A percentile compares a stretch with the other conserved stretches of the same genome.
phyloP scores from a whole-genome alignment of 2,888 invertebrate species.

The Julus scanicus region DNA sequence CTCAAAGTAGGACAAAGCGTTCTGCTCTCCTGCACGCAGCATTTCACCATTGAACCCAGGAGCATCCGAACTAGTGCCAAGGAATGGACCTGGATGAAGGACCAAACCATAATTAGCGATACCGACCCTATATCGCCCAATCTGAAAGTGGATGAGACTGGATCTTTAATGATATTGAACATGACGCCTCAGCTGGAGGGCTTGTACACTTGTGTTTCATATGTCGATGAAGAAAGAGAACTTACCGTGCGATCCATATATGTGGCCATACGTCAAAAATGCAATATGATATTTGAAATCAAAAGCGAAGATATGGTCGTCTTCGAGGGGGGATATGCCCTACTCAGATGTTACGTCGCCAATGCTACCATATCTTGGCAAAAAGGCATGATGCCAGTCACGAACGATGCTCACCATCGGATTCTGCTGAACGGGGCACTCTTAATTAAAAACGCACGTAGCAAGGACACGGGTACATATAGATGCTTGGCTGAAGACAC shows the following conservation, averaged over 20 bases:
- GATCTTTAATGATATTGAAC: constrained; percentile 40
- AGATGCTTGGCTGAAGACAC: neutral
- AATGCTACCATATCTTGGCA: constrained; percentile 46
- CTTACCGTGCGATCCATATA: constrained; percentile 47
- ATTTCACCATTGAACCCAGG: constrained; percentile 53
- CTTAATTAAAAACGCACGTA: constrained; percentile 39
- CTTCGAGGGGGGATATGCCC: constrained; percentile 48
- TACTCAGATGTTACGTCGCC: constrained; percentile 48
- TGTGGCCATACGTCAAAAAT: constrained; percentile 31
- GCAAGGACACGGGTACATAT: constrained; percentile 46
- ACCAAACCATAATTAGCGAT: constrained; percentile 37
- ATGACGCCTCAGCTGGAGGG: constrained; percentile 50
- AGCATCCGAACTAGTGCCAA: constrained; percentile 13
- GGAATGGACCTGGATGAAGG: constrained; percentile 54
- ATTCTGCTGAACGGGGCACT: constrained; percentile 48
- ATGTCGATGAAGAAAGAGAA: neutral
- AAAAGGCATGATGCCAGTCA: constrained; percentile 10
- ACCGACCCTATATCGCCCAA: neutral
- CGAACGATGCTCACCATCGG: constrained; percentile 25
- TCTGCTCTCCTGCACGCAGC: constrained; percentile 34
- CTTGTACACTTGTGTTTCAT: constrained; percentile 51
- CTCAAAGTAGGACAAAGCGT: constrained; percentile 51
- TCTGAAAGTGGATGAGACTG: constrained; percentile 51
- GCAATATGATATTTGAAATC: constrained; percentile 49
- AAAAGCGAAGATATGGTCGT: constrained; percentile 51